Percentiles rank a stretch among this genome's conserved stretches.
These are phyloP conservation scores for Rhyacophila evoluta DNA, from an alignment of 2,888 invertebrate genomes.

Conservation along the genomic window DNA sequence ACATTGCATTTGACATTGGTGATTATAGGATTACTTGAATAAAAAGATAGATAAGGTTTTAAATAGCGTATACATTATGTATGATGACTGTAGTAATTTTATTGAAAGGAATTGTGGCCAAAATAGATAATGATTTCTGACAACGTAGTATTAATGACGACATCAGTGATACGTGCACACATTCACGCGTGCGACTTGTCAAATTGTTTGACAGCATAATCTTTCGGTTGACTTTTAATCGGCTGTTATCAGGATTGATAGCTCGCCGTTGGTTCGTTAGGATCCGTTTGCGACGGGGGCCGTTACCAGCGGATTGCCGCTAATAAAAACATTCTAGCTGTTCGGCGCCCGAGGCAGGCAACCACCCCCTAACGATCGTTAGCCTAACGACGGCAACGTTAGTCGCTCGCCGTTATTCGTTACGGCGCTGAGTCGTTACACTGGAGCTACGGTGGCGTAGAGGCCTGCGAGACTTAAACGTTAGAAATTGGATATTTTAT, in stretches of 20 bases:
- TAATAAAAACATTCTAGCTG: slow-evolving; percentile 47
- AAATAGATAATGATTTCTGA: too few species aligned
- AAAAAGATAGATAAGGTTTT: too few species aligned
- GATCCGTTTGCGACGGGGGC: slow-evolving; percentile 7
- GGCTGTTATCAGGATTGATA: slow-evolving; percentile 13
- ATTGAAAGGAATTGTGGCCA: too few species aligned
- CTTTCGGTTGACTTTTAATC: slow-evolving; percentile 2
- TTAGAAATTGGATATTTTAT: background rate
- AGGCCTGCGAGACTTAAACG: background rate
- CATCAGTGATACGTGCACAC: background rate
- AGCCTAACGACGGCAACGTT: slow-evolving; percentile 21
- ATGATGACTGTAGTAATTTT: too few species aligned
- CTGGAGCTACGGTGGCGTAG: background rate
- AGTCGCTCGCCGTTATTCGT: slow-evolving; percentile 24
- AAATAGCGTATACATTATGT: too few species aligned
- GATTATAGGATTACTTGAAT: too few species aligned
- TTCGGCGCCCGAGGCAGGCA: slow-evolving; percentile 17
- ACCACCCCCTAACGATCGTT: slow-evolving; percentile 22
- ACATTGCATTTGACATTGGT: too few species aligned
- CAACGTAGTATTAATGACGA: too few species aligned
- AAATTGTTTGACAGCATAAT: background rate
- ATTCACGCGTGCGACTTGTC: background rate
- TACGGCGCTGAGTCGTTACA: slow-evolving; percentile 19
- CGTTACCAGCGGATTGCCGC: slow-evolving; percentile 37
- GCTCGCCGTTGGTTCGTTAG: slow-evolving; percentile 2